Evolutionary conservation across 2,113 vertebrate genomes (phyloP), one percentile per base, ranked within the genome.

Genomic region (Hemichromis elongatus): DNA sequence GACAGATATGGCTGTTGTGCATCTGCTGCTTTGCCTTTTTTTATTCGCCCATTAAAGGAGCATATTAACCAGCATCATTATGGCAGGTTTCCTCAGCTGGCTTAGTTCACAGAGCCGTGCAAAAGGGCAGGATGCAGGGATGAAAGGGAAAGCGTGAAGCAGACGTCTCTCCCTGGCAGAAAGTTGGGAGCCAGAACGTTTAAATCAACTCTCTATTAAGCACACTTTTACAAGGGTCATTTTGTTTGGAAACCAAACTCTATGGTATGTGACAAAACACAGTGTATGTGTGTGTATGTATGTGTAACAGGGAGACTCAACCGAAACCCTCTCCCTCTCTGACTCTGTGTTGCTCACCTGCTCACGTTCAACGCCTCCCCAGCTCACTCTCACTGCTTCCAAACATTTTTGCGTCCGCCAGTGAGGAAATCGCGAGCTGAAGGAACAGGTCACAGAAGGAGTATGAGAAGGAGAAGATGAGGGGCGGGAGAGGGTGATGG

Each of bases 361-460:
- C 89, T 91, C 92, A 89, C 68, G 82, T 86, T 89, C 54, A 73
- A 14, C 66, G 26, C 40, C 66, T 26, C 63, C 63, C 63, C 50
- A 85, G 16, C 82, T 77, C 85, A 21, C 80, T 56, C 68, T 87
- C 77, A 52, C 59, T 73, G 66, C 40, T 80, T 89, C 88, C 75
- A 80, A 83, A 68, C 70, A 47, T 73, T 79, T 88, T 83, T 87
- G 84, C 70, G 82, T 93, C 88, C 82, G 84, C 84, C 79, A 93
- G 90, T 88, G 91, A 90, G 89, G 94, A 94, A 95, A 94, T 95
- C 90, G 90, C 45, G 93, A 92, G 87, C 77, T 94, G 87, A 93
- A 95, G 93, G 90, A 94, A 92, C 84, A 93, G 94, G 92, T 94
- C 91, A 86, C 77, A 93, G 94, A 93, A 89, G 80, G 90, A 92